Base-by-base conservation (phyloP, 2,888 invertebrate genomes). In the Corythucha ciliata region DNA sequence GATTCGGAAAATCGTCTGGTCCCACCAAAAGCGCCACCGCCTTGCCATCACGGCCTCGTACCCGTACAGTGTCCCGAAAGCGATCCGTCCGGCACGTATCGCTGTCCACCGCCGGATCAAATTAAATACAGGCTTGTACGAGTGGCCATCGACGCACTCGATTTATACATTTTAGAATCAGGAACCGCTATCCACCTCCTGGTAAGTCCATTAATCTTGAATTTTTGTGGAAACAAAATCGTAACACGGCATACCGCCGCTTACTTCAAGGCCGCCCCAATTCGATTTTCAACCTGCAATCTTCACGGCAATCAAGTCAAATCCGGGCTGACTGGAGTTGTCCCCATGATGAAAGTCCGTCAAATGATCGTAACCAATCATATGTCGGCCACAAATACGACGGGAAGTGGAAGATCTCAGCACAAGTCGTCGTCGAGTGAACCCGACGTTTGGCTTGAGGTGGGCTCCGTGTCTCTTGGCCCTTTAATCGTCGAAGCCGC, bases 101-200 rank as follows among this genome's bases (percentile, higher is more conserved):
- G 69, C 4, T 89, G 88, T 63, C 86, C 87, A 2, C 78, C 84
- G 2, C 72, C 81, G 0, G 85, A 86, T 62, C 83, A 87, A 60
- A 81, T 96, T 52, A 97, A 96, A 67, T 97, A 97, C 69, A 79
- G 85, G 66, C 87, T 97, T 83, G 83, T 88, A 5, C 75, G 97
- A 39, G 75, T 92, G 2, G 83, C 89, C 1, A 73, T 94, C 26
- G 93, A 94, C 69, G 81, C 86, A 2, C 73, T 97, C 2, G 91
- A 94, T 69, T 74, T 98, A 37, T 90, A 89, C 70, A 68, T 97
- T 44, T 86, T 92, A 39, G 97, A 97, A 68, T 76, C 79, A 27
- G 88, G 88, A 36, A 86, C 90, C 3, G 87, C 90, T 1, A 70
- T 92, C 25, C 89, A 90, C 65, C 71, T 90, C 1, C 89, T 89